phyloP scores from a whole-genome alignment of 2,797 vertebrate genomes.

The Megaceryle alcyon region DNA sequence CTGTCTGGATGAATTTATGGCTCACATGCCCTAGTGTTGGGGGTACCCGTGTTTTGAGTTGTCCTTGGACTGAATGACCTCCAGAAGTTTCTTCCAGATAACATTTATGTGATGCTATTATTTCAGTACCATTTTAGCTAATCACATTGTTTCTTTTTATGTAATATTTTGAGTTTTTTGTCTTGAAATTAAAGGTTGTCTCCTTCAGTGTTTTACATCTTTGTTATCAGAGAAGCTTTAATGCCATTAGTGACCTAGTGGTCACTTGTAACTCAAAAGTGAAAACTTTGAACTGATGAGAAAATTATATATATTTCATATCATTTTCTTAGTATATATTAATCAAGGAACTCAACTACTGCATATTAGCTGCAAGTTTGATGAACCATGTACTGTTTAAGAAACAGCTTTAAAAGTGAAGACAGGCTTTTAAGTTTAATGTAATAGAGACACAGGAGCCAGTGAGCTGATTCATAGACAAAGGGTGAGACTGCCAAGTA shows the following conservation, averaged over 20 bases:
- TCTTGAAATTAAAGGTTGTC: neutral
- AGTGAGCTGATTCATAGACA: neutral
- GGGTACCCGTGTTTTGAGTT: neutral
- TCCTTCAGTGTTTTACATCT: neutral
- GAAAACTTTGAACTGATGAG: neutral
- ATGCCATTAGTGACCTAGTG: neutral
- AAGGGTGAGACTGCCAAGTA: neutral
- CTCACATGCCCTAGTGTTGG: neutral
- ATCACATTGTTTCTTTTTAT: neutral
- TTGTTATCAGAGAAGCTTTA: neutral
- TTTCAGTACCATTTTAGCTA: neutral
- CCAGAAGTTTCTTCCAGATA: neutral
- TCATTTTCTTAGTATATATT: neutral
- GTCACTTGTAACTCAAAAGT: neutral
- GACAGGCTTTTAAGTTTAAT: neutral
- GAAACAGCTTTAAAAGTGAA: neutral
- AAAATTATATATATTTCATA: neutral
- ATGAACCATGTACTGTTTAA: neutral
- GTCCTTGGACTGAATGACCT: neutral
- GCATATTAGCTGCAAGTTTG: neutral
- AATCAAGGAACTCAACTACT: neutral
- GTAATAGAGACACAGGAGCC: neutral
- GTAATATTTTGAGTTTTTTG: neutral
- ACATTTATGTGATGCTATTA: neutral
- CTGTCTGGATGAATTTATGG: neutral